Evolutionary conservation across 1,140 invertebrate genomes (phyloP).

Genomic region (Helicoverpa zea): DNA sequence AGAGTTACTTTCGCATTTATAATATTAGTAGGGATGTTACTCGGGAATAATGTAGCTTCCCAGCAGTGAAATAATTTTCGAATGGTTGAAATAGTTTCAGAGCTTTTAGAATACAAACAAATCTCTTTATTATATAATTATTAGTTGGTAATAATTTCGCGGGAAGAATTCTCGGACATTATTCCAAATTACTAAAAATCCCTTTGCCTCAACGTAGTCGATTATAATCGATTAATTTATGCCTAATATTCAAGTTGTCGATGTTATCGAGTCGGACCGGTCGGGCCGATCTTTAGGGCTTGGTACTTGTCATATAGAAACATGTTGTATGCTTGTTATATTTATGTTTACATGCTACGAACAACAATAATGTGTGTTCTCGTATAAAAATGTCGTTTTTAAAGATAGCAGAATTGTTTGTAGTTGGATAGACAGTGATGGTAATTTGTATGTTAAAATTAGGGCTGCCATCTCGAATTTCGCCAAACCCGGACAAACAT

Average conservation of each 20-base stretch:
- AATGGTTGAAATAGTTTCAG: too few relatives aligned
- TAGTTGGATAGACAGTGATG: too few relatives aligned
- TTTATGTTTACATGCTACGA: constrained; percentile 34
- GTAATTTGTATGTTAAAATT: too few relatives aligned
- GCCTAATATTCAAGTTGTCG: constrained; percentile 63
- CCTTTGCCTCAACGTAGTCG: constrained; percentile 35
- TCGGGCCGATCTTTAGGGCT: constrained; percentile 42
- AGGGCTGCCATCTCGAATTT: too few relatives aligned
- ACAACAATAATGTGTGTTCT: constrained; percentile 31
- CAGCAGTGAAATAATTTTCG: neutral
- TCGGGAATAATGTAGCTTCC: too few relatives aligned
- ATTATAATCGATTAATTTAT: constrained; percentile 82
- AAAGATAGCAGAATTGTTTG: neutral
- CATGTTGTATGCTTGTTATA: neutral
- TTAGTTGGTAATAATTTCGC: neutral
- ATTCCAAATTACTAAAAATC: constrained; percentile 37
- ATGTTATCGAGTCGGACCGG: constrained; percentile 61
- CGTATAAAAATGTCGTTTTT: constrained; percentile 37
- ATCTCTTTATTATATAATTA: too few relatives aligned
- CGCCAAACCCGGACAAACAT: too few relatives aligned
- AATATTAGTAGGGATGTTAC: too few relatives aligned
- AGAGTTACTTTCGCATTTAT: too few relatives aligned
- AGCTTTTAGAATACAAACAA: too few relatives aligned
- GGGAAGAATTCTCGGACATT: neutral
- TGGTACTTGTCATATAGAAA: neutral